Evolutionary conservation across 2,888 invertebrate genomes (phyloP), one percentile per base, ranked within the genome.

Genomic region (Drosophila nigritarsus): DNA sequence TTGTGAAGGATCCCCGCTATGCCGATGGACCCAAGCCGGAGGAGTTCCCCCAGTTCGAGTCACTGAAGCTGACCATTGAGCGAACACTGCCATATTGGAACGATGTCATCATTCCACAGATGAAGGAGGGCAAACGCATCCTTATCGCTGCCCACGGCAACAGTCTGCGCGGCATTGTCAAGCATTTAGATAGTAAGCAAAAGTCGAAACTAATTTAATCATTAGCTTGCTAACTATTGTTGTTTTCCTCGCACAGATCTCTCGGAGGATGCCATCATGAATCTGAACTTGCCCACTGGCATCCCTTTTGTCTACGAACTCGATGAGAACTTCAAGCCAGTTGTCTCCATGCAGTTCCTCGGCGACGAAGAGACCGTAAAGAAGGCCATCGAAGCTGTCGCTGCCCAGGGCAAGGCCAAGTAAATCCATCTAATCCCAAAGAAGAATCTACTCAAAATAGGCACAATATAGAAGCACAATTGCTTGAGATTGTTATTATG

Each of bases 21-120:
- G 95, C 95, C 29, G 94, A 94, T 30, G 95, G 95, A 79, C 97
- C 96, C 9, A 96, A 96, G 75, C 94, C 94, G 0, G 96, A 96
- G 4, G 96, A 97, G 85, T 97, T 98, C 91, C 98, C 98, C 0
- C 96, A 95, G 94, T 97, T 95, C 84, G 98, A 98, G 92, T 97
- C 97, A 18, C 93, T 98, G 59, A 97, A 98, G 91, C 94, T 97
- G 55, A 97, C 97, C 9, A 97, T 97, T 92, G 95, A 95, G 75
- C 95, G 98, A 68, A 97, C 97, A 18, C 94, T 97, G 88, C 98
- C 98, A 1, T 98, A 96, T 92, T 98, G 98, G 96, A 97, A 98
- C 93, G 94, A 97, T 91, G 95, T 95, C 48, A 96, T 99, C 94
- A 90, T 92, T 93, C 93, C 94, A 71, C 95, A 97, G 94, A 95